Base-by-base conservation (phyloP, 2,888 invertebrate species). In the Adelognathus sp. region DNA sequence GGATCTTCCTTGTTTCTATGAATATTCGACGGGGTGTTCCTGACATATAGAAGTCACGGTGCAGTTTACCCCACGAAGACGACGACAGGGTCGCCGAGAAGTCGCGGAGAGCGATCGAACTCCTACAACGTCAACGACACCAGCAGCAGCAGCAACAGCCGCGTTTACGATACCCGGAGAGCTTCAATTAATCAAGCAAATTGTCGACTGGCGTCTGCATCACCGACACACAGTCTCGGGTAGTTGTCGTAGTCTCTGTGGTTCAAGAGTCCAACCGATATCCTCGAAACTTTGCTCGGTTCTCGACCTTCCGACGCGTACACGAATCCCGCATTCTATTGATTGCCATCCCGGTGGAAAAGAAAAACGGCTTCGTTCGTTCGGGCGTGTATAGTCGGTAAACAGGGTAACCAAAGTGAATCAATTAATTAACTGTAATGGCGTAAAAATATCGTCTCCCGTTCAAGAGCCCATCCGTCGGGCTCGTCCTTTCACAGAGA, bases 121-220 rank as follows among this genome's bases (percentile, higher is more conserved):
- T 52, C 33, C 70, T 63, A 31, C 36, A 70, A 64, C 21, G 46
- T 41, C 41, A 14, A 21, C 27, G 31, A 36, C 46, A 44, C 39
- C 36, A 70, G 58, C 21, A 54, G 52, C 41, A 14, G 24, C 27
- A 27, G 44, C 46, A 44, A 44, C 16, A 9, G 52, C 36, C 31
- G 29, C 44, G 50, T 54, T 54, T 50, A 16, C 60, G 60, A 66
- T 56, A 64, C 70, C 63, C 70, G 64, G 52, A 69, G 73, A 71
- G 70, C 46, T 70, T 75, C 80, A 70, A 82, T 82, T 82, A 78
- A 82, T 79, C 80, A 78, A 80, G 78, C 69, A 80, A 80, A 82
- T 82, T 80, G 80, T 76, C 73, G 72, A 76, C 72, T 60, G 67
- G 61, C 58, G 75, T 71, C 60, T 70, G 58, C 72, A 36, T 41